Evolutionary conservation across 2,797 vertebrate genomes (phyloP).

Genomic region (Chrosomus eos): DNA sequence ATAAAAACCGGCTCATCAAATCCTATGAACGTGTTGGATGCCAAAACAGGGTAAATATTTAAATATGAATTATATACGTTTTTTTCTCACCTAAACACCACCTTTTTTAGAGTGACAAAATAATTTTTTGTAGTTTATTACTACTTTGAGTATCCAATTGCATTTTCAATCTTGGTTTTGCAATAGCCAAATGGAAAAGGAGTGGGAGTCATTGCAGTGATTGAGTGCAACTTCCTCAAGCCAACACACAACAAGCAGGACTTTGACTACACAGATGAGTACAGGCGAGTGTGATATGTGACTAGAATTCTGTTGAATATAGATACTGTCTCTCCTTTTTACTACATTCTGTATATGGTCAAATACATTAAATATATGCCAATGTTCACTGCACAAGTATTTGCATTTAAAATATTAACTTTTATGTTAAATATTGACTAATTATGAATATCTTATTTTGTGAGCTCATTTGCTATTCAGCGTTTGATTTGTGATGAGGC

Average conservation of each 20-base stretch:
- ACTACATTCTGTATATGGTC: background rate
- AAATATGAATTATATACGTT: background rate
- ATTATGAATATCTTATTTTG: conserved; percentile 35
- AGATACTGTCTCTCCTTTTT: background rate
- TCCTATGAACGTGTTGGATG: conserved; percentile 93
- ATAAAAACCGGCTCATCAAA: conserved; percentile 96
- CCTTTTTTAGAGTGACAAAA: background rate
- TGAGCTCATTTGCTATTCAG: conserved; percentile 21
- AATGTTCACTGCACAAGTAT: background rate
- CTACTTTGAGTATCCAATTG: conserved; percentile 29
- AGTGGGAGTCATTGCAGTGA: conserved; percentile 91
- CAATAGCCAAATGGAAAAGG: conserved; percentile 87
- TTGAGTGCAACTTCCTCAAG: conserved; percentile 92
- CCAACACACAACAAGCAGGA: conserved; percentile 98
- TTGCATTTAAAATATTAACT: background rate
- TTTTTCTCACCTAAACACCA: background rate
- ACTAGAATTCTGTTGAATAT: background rate
- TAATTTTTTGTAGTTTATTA: background rate
- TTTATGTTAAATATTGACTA: too few species aligned
- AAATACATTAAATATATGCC: background rate
- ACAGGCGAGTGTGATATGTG: conserved; percentile 80
- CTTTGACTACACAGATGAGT: conserved; percentile 92
- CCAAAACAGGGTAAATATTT: conserved; percentile 84
- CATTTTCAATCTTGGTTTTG: background rate
- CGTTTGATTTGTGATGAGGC: conserved; percentile 27